These are phyloP conservation scores for Tangachromis dhanisi DNA, from an alignment of 2,113 vertebrate genomes.

Conservation along the genomic window DNA sequence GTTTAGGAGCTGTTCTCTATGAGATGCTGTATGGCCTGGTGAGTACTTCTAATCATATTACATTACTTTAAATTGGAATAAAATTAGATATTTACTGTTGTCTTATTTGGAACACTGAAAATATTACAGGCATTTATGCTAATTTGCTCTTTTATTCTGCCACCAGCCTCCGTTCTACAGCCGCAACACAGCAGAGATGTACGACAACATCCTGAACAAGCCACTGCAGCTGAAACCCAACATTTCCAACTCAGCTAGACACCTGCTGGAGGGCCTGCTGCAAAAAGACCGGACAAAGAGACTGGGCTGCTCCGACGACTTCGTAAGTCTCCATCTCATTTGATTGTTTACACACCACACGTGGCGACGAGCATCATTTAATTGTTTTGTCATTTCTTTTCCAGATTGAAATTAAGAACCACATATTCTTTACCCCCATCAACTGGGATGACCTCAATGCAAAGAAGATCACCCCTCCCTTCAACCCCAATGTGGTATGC, in stretches of 20 bases:
- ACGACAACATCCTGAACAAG: constrained; percentile 98
- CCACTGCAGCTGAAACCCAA: constrained; percentile 97
- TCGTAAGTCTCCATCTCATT: constrained; percentile 78
- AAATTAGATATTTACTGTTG: background rate
- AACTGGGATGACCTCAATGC: constrained; percentile 99
- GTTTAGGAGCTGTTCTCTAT: constrained; percentile 93
- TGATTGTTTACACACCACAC: background rate
- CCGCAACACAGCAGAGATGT: constrained; percentile 98
- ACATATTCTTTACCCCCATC: constrained; percentile 96
- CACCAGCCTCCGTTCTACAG: constrained; percentile 95
- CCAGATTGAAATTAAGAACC: constrained; percentile 96
- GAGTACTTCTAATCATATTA: constrained; percentile 49
- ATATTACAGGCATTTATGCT: background rate
- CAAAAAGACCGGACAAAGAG: constrained; percentile 94
- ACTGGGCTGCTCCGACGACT: constrained; percentile 91
- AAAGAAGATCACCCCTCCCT: constrained; percentile 97
- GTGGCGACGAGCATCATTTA: background rate
- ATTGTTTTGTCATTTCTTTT: constrained; percentile 16
- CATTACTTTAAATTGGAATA: background rate
- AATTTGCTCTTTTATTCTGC: background rate
- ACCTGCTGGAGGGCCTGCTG: constrained; percentile 91
- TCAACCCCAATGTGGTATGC: constrained; percentile 98
- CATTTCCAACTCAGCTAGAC: constrained; percentile 92
- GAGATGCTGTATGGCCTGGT: constrained; percentile 99
- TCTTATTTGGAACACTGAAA: background rate